Conservation (phyloP, 2,113 vertebrate species). For the Tupaia chinensis region DNA sequence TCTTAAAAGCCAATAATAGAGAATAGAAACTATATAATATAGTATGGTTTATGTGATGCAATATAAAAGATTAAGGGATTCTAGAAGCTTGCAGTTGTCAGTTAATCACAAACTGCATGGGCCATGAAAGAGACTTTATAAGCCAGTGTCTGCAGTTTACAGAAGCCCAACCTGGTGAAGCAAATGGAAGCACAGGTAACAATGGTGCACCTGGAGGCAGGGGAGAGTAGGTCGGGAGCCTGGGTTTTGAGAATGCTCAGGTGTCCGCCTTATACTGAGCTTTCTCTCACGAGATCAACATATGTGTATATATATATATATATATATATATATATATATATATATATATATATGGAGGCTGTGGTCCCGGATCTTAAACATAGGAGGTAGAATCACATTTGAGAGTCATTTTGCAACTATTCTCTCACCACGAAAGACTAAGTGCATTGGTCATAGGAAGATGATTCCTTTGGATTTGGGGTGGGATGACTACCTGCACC, state of each 20-base stretch:
- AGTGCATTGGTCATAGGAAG: not conserved
- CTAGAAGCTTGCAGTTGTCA: not conserved
- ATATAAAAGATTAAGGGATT: conserved; percentile 36
- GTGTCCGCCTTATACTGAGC: not conserved
- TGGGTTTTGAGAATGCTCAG: not conserved
- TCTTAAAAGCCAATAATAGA: conserved; percentile 37
- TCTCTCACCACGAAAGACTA: not conserved
- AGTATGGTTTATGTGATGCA: not conserved
- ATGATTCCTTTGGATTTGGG: not conserved
- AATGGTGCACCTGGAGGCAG: not conserved
- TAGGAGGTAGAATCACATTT: not conserved
- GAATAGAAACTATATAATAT: not conserved
- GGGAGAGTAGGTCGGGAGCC: too few species aligned
- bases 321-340: too few species aligned
- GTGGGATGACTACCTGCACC: too few species aligned
- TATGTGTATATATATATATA: too few species aligned
- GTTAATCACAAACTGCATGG: conserved; percentile 18
- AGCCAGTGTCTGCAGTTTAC: not conserved
- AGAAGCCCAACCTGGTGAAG: not conserved
- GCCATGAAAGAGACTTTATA: not conserved
- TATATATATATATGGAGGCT: not conserved
- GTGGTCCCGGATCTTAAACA: not conserved
- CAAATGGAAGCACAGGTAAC: not conserved
- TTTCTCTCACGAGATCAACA: not conserved
- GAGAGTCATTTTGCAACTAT: not conserved